Base-by-base conservation (phyloP, 2,113 vertebrate species). In the Scatophagus argus region DNA sequence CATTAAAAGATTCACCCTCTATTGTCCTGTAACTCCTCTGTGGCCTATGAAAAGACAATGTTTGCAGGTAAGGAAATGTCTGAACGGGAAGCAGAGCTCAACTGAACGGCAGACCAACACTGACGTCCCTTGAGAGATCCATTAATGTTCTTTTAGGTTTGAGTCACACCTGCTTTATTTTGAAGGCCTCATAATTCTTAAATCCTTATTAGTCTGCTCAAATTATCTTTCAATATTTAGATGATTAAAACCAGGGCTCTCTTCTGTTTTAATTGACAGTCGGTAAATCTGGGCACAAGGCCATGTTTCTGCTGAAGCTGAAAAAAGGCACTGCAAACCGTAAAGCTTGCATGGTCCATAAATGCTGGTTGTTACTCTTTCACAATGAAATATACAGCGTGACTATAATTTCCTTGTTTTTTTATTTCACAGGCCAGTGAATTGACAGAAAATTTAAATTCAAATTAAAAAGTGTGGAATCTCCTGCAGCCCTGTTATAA, bases 221-320 rank as follows among this genome's bases (percentile, higher is more conserved):
- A 87, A 83, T 79, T 51, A 82, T 75, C 58, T 67, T 78, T 77
- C 46, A 78, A 23, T 65, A 66, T 68, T 76, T 70, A 11, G 47
- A 67, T 71, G 27, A 77, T 84, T 82, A 77, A 84, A 77, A 58
- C 46, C 25, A 39, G 38, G 27, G 38, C 43, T 56, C 61, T 67
- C 31, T 55, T 55, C 38, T 75, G 61, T 85, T 75, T 77, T 63
- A 47, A 78, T 43, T 74, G 39, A 44, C 47, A 60, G 47, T 27
- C 9, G 13, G 16, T 55, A 58, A 81, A 72, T 84, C 36, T 52
- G 62, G 75, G 62, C 56, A 82, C 0, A 4, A 25, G 25, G 68
- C 49, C 60, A 46, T 36, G 14, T 46, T 59, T 75, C 52, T 67
- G 41, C 23, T 56, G 29, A 21, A 81, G 54, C 43, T 9, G 34